These are phyloP conservation scores for Sebastes hubbsi DNA, from an alignment of 2,797 vertebrate genomes.

Conservation along the genomic window DNA sequence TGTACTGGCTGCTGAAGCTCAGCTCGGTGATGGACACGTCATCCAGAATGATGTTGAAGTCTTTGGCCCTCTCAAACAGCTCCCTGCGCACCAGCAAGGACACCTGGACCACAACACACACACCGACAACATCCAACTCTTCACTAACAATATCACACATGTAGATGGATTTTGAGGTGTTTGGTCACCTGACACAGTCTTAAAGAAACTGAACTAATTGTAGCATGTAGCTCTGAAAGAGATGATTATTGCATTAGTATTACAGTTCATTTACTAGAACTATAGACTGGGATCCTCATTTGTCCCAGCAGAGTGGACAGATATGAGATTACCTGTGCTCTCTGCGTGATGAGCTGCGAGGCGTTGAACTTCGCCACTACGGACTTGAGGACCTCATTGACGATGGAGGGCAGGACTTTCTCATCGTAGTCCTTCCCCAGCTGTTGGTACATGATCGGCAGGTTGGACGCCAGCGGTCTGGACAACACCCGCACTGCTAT, in stretches of 20 bases:
- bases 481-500: conserved; percentile 91
- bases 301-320: neutral
- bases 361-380: conserved; percentile 96
- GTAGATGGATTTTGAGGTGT: neutral
- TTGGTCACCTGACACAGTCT: neutral
- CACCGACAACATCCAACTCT: neutral
- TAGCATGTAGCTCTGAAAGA: neutral
- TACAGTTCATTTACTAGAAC: neutral
- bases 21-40: conserved; percentile 94
- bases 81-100: conserved; percentile 91
- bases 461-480: conserved; percentile 86
- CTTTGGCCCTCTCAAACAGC: conserved; percentile 91
- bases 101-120: conserved; percentile 73
- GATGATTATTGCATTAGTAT: neutral
- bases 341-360: conserved; percentile 93
- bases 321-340: conserved; percentile 83
- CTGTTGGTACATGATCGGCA: conserved; percentile 90
- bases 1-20: conserved; percentile 93
- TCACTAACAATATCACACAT: neutral
- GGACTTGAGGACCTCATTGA: conserved; percentile 94
- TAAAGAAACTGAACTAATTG: neutral
- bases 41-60: conserved; percentile 95
- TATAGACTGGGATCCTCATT: neutral
- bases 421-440: conserved; percentile 94
- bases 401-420: conserved; percentile 91